phyloP scores from a whole-genome alignment of 2,797 vertebrate species.

The Notolabrus celidotus region DNA sequence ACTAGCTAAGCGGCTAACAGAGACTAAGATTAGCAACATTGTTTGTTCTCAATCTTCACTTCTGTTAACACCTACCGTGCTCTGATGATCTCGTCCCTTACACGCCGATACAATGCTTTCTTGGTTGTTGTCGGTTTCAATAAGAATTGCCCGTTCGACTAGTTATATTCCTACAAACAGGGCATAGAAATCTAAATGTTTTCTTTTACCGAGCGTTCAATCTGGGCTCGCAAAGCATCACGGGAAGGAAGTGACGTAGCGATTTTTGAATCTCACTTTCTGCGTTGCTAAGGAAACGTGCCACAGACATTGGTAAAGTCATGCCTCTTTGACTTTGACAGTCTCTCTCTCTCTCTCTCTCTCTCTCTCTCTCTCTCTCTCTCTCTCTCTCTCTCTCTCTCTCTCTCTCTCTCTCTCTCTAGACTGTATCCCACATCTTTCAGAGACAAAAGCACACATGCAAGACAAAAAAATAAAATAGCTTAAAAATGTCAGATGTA shows the following conservation, averaged over 20 bases:
- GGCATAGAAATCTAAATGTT: slow-evolving; percentile 59
- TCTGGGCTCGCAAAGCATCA: slow-evolving; percentile 73
- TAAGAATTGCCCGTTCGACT: slow-evolving; percentile 13
- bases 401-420: no score
- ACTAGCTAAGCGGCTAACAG: slow-evolving; percentile 65
- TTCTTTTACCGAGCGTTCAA: slow-evolving; percentile 69
- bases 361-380: no score
- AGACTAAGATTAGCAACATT: slow-evolving; percentile 75
- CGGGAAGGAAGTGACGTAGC: slow-evolving; percentile 76
- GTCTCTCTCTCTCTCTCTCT: no score
- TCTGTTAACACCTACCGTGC: slow-evolving; percentile 47
- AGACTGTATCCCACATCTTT: no score
- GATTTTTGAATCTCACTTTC: slow-evolving; percentile 78
- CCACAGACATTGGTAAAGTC: no score
- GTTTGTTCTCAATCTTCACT: slow-evolving; percentile 55
- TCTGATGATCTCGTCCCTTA: slow-evolving; percentile 7
- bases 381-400: no score
- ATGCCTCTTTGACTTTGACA: no score
- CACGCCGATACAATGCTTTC: background rate
- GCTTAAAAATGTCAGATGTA: no score
- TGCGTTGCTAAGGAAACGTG: slow-evolving; percentile 78
- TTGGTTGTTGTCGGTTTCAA: background rate
- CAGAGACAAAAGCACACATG: no score
- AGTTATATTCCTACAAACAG: slow-evolving; percentile 36
- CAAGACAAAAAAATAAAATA: no score